Percentiles rank a stretch among this genome's conserved stretches.
phyloP scores from a whole-genome alignment of 2,113 vertebrate genomes.

The Chlamydotis undulata region DNA sequence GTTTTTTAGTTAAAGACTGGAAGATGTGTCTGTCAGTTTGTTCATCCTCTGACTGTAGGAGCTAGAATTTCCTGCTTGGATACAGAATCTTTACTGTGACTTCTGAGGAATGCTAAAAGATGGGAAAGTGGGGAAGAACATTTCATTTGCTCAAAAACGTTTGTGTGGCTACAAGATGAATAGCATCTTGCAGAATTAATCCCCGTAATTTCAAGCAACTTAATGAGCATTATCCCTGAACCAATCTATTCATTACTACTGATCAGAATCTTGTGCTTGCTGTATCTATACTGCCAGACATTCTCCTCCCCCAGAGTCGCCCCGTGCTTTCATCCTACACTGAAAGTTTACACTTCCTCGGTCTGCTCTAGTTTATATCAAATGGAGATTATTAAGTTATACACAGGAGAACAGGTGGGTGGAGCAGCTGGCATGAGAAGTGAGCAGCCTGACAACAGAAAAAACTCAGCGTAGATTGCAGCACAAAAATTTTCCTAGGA shows the following conservation, averaged over 20 bases:
- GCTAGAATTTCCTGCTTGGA: neutral
- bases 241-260: conserved; percentile 30
- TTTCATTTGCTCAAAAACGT: neutral
- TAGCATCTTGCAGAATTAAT: conserved; percentile 5
- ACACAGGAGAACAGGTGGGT: conserved; percentile 73
- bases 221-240: conserved; percentile 1
- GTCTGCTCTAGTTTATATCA: conserved; percentile 70
- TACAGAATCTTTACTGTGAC: neutral
- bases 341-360: conserved; percentile 56
- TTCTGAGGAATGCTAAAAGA: neutral
- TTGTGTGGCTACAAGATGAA: neutral
- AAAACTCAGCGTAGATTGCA: conserved; percentile 57
- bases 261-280: conserved; percentile 28
- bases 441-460: conserved; percentile 75
- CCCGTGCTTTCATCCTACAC: conserved; percentile 55
- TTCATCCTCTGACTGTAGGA: neutral
- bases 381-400: conserved; percentile 70
- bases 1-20: neutral
- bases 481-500: conserved; percentile 66
- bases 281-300: conserved; percentile 52
- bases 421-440: conserved; percentile 79
- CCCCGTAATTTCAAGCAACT: neutral
- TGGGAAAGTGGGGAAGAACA: neutral
- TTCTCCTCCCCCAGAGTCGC: conserved; percentile 47
- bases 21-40: neutral